Evolutionary conservation across 2,113 vertebrate genomes (phyloP).

Genomic region (Buteo buteo): DNA sequence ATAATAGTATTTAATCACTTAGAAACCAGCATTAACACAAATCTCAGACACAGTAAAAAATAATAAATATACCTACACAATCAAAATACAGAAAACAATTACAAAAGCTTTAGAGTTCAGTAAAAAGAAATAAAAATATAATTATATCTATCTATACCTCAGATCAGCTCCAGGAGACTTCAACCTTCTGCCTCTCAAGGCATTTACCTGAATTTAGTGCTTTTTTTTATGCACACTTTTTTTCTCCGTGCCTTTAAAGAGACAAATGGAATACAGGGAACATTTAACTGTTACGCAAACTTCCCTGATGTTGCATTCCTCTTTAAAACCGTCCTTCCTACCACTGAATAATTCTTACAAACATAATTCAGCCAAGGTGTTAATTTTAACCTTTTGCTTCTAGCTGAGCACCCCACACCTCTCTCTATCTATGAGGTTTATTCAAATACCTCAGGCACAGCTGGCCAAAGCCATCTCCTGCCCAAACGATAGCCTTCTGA

Average conservation of each 20-base stretch:
- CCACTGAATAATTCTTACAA: background rate
- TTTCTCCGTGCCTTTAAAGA: background rate
- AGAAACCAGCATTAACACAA: background rate
- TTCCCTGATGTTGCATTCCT: background rate
- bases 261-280: accelerated
- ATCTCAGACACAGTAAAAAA: background rate
- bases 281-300: background rate
- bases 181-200: background rate
- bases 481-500: background rate
- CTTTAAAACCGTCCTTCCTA: background rate
- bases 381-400: background rate
- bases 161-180: background rate
- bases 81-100: background rate
- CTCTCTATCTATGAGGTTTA: background rate
- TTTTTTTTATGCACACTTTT: background rate
- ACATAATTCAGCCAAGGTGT: background rate
- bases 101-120: background rate
- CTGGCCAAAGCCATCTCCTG: background rate
- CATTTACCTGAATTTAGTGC: background rate
- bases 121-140: background rate
- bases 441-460: background rate
- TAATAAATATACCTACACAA: background rate
- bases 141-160: background rate
- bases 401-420: background rate
- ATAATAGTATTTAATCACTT: background rate